Conservation (phyloP, 2,797 vertebrate species). For the Sebastiscus albofasciatus region DNA sequence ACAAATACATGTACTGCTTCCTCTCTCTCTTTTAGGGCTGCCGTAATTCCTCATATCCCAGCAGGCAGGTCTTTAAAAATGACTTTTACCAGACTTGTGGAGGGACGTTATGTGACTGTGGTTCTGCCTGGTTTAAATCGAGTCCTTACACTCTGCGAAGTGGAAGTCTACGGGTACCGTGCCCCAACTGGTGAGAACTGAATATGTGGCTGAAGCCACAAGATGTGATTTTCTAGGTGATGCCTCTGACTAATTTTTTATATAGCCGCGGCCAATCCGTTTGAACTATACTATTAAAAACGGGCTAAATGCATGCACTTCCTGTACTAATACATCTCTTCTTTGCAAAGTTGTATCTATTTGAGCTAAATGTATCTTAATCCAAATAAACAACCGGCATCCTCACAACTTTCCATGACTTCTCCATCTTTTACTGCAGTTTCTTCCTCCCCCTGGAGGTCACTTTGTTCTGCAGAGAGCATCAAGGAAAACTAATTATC, state of each 20-base stretch:
- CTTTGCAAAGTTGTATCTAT: background rate
- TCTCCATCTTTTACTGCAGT: background rate
- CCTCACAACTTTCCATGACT: background rate
- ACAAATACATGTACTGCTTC: background rate
- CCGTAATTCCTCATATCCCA: background rate
- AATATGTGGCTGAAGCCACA: background rate
- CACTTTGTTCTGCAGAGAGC: background rate
- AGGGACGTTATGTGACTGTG: conserved; percentile 50
- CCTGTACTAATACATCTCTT: background rate
- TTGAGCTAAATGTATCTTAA: background rate
- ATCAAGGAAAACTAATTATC: accelerated
- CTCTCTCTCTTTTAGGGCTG: conserved; percentile 21
- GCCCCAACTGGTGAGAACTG: conserved; percentile 43
- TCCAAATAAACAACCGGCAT: background rate
- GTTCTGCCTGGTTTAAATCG: background rate
- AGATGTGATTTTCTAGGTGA: background rate
- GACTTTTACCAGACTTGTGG: background rate
- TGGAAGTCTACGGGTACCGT: conserved; percentile 52
- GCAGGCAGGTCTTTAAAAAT: background rate
- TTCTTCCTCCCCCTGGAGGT: background rate
- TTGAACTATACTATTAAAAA: background rate
- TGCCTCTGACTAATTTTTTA: background rate
- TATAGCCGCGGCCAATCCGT: background rate
- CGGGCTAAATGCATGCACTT: background rate
- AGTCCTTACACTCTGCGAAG: conserved; percentile 29